Conservation (phyloP, 2,113 vertebrate genomes). For the Dendrocopos noguchii region DNA sequence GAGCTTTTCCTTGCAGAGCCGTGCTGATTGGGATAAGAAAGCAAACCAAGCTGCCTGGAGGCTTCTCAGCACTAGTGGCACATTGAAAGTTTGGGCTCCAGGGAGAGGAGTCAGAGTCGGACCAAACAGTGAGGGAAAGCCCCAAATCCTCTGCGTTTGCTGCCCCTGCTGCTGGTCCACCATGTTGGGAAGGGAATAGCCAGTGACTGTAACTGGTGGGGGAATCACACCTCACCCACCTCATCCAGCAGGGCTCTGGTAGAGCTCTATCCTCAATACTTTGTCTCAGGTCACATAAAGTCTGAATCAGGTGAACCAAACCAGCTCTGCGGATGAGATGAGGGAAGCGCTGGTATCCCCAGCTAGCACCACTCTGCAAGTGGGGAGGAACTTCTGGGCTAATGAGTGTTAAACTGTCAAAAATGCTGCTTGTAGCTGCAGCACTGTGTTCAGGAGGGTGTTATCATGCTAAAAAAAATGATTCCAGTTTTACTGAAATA, state of each 20-base stretch:
- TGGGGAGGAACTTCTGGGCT: background rate
- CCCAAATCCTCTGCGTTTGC: background rate
- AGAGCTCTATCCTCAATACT: background rate
- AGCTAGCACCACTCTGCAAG: background rate
- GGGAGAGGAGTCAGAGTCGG: background rate
- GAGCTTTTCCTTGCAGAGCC: background rate
- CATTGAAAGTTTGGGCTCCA: background rate
- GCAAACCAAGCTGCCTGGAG: background rate
- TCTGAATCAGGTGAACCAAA: background rate
- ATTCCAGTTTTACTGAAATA: conserved; percentile 1
- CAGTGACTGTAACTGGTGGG: background rate
- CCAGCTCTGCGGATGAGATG: background rate
- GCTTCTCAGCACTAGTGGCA: background rate
- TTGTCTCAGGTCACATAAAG: background rate
- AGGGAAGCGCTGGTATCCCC: background rate
- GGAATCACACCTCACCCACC: background rate
- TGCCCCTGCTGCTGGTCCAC: rapidly evolving
- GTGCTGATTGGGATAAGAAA: background rate
- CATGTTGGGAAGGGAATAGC: background rate
- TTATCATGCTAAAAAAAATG: background rate
- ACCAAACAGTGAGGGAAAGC: background rate
- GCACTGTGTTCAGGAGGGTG: background rate
- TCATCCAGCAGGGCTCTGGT: background rate
- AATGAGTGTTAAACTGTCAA: conserved; percentile 2
- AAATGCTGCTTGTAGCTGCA: background rate